Conservation (phyloP, 2,888 invertebrate species). For the Diadromus collaris region DNA sequence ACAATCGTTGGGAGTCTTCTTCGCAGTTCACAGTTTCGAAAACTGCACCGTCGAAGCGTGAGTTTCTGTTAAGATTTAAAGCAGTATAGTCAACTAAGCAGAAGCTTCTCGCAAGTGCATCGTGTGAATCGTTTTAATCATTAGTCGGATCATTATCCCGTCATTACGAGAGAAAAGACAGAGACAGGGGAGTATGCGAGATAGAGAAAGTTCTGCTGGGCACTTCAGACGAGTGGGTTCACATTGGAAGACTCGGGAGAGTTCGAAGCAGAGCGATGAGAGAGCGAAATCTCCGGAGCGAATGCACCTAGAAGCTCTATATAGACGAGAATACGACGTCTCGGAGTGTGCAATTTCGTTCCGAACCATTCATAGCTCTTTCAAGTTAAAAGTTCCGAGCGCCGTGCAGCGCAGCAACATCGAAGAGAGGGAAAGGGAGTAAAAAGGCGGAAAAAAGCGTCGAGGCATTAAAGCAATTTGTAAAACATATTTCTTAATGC, state of each 20-base stretch:
- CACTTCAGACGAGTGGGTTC: constrained; percentile 48
- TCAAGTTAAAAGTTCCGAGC: constrained; percentile 50
- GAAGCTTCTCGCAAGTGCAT: constrained; percentile 38
- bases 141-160: constrained; percentile 57
- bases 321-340: constrained; percentile 30
- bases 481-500: constrained; percentile 55
- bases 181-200: constrained; percentile 17
- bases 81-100: not conserved
- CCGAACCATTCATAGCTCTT: constrained; percentile 53
- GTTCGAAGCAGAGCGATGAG: constrained; percentile 38
- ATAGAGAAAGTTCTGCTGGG: constrained; percentile 50
- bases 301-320: constrained; percentile 17
- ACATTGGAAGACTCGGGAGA: constrained; percentile 27
- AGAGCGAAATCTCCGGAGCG: constrained; percentile 37
- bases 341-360: constrained; percentile 52
- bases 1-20: not conserved
- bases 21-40: not conserved
- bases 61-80: constrained; percentile 2
- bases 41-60: constrained; percentile 13
- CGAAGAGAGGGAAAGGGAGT: constrained; percentile 12
- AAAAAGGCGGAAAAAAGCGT: constrained; percentile 16
- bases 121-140: constrained; percentile 49
- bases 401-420: constrained; percentile 15
- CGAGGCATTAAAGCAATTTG: constrained; percentile 48
- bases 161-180: constrained; percentile 35